Evolutionary conservation across 2,888 invertebrate species (phyloP).

Genomic region (Protonemura montana): DNA sequence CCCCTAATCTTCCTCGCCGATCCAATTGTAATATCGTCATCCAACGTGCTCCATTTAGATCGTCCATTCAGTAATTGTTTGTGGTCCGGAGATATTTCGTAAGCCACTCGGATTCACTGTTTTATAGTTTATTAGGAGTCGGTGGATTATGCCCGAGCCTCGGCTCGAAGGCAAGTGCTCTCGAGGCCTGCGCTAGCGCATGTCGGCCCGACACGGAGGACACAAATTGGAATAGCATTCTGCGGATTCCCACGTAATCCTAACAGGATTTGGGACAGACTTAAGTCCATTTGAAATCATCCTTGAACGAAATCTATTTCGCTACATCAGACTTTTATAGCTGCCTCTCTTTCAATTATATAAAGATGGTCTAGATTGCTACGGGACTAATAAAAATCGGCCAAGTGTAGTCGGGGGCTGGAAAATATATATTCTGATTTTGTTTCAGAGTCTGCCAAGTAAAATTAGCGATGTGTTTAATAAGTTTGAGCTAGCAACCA

Average conservation of each 20-base stretch:
- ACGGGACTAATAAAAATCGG: background rate
- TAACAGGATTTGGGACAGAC: background rate
- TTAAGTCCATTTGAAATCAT: conserved; percentile 7
- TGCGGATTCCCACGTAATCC: background rate
- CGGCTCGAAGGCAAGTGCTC: background rate
- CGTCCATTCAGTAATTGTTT: background rate
- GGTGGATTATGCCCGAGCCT: background rate
- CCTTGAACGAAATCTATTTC: background rate
- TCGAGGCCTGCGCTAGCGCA: background rate
- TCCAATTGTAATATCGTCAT: background rate
- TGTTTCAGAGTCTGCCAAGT: too few species aligned
- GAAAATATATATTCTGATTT: too few species aligned
- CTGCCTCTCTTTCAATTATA: background rate
- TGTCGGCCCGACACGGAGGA: background rate
- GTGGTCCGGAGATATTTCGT: background rate
- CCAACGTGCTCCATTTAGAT: background rate
- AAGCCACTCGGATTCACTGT: background rate
- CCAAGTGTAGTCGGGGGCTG: too few species aligned
- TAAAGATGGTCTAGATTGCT: background rate
- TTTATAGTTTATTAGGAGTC: background rate
- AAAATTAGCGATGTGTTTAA: too few species aligned
- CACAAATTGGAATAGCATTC: conserved; percentile 24
- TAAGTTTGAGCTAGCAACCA: too few species aligned
- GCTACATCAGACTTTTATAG: background rate
- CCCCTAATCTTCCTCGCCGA: background rate